Evolutionary conservation across 2,888 invertebrate species (phyloP), one percentile per base, ranked within the genome.

Genomic region (Neria commutata): DNA sequence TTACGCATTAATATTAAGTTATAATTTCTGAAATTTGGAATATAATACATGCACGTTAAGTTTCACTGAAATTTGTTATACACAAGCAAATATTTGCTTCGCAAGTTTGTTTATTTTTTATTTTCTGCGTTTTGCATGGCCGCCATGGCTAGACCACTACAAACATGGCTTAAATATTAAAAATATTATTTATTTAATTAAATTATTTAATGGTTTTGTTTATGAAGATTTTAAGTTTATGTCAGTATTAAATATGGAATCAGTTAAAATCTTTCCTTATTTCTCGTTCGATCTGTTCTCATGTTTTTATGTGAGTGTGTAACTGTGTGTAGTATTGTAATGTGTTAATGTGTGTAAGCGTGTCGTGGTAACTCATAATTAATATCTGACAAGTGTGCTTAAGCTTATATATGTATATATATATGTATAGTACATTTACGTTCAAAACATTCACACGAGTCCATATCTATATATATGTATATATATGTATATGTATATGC

Each of bases 31-130:
- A 37, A 37, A 29, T 14, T 37, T 37, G 8, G 3, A 37, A 37
- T 37, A 37, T 37, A 37, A 37, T 37, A 37, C 37, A 42, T 42
- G 42, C 42, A 42, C 21, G 14, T 42, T 42, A 8, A 42, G 21
- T 42, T 42, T 42, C n/a, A 42, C 42, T 17, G 42, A 42, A 42
- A 42, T 42, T 42, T 37, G 37, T n/a, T n/a, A n/a, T 54, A 58
- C 58, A 58, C 53, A 56, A 56, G 56, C 56, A 56, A 53, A 54
- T 45, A 37, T 59, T 58, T 56, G 56, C 55, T 61, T 61, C 61
- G 60, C 60, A 63, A 63, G 46, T 62, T 61, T 61, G 37, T 58
- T 8, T 6, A 29, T 29, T 29, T 29, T 29, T 29, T 29, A 29
- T 29, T 29, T 29, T 29, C n/a, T n/a, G n/a, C n/a, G n/a, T n/a